phyloP scores from a whole-genome alignment of 2,888 invertebrate genomes.

The Amiota communis region DNA sequence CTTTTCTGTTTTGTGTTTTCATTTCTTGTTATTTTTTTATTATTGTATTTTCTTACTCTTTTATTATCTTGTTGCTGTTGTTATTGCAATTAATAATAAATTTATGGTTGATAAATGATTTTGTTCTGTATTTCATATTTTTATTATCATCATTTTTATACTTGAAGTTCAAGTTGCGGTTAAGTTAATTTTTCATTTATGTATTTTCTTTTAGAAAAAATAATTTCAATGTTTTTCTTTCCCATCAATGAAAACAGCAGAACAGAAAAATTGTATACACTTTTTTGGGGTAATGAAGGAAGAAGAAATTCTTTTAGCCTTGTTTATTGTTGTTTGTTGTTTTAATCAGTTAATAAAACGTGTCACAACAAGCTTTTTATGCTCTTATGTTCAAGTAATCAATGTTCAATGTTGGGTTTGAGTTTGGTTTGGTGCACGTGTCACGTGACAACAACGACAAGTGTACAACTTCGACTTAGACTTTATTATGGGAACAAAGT shows the following conservation, averaged over 20 bases:
- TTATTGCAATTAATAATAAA: too few species aligned
- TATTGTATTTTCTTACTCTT: not conserved
- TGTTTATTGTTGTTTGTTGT: conserved; percentile 4
- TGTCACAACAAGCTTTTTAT: not conserved
- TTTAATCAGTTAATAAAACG: conserved; percentile 18
- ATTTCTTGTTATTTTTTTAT: not conserved
- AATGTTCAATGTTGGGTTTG: conserved; percentile 16
- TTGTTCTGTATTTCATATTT: too few species aligned
- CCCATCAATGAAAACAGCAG: too few species aligned
- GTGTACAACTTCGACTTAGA: conserved; percentile 1
- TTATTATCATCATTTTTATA: too few species aligned
- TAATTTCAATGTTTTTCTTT: too few species aligned
- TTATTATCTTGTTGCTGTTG: too few species aligned
- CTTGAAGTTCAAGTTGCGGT: too few species aligned
- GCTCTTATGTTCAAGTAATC: conserved; percentile 7
- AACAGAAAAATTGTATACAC: not conserved
- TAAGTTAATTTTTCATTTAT: too few species aligned
- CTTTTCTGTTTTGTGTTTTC: not conserved
- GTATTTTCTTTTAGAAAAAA: too few species aligned
- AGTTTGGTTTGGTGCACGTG: conserved; percentile 7
- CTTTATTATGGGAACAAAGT: conserved; percentile 15
- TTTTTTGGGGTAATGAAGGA: not conserved
- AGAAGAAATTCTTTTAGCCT: not conserved
- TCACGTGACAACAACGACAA: conserved; percentile 17
- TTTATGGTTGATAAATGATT: too few species aligned